Conservation (phyloP, 2,888 invertebrate species). For the Agriopis aurantiaria region DNA sequence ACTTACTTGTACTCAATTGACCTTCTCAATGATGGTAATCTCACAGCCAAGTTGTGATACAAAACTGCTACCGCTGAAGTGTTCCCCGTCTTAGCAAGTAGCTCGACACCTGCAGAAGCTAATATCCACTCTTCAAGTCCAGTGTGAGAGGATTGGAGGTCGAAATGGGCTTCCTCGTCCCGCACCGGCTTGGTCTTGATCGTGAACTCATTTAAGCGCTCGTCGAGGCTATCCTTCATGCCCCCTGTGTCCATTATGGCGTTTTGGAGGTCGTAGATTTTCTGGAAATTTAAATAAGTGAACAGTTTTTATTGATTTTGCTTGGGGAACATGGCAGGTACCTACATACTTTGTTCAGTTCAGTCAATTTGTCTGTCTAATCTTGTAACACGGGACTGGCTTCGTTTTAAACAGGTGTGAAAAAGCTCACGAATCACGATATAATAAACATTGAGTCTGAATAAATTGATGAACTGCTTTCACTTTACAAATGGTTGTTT, state of each 20-base stretch:
- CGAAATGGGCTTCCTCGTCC: slow-evolving; percentile 73
- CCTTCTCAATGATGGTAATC: slow-evolving; percentile 87
- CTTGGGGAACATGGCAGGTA: background rate
- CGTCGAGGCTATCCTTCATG: slow-evolving; percentile 66
- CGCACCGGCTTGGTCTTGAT: slow-evolving; percentile 66
- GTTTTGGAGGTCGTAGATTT: slow-evolving; percentile 79
- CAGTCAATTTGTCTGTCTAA: background rate
- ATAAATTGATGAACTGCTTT: no score
- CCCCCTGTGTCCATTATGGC: slow-evolving; percentile 70
- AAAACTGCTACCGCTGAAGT: slow-evolving; percentile 83
- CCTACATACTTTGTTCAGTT: background rate
- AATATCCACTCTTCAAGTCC: slow-evolving; percentile 70
- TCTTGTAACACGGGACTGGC: no score
- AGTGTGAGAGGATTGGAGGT: slow-evolving; percentile 54
- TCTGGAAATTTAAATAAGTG: slow-evolving; percentile 55
- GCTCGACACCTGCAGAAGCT: slow-evolving; percentile 71
- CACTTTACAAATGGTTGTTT: no score
- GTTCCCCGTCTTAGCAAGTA: slow-evolving; percentile 66
- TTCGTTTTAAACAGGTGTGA: no score
- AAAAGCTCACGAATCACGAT: no score
- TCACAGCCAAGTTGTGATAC: slow-evolving; percentile 88
- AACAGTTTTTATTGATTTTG: background rate
- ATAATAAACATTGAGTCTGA: background rate
- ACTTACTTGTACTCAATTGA: slow-evolving; percentile 88
- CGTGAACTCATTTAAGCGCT: slow-evolving; percentile 67